Conservation (phyloP, 1,140 invertebrate genomes). For the Stegodyphus dumicola region DNA sequence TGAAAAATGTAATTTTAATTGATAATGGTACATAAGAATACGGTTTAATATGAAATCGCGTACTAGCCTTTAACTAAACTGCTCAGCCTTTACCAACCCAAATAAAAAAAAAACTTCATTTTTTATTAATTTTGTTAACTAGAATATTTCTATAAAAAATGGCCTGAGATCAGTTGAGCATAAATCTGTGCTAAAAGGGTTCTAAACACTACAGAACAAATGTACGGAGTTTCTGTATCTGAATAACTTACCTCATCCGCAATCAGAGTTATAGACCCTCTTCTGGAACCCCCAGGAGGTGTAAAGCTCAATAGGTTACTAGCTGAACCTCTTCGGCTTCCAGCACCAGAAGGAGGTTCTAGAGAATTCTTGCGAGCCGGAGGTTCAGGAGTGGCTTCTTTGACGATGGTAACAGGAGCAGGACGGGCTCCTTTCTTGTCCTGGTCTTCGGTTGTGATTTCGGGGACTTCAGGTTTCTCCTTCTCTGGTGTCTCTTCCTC, state of each 20-base stretch:
- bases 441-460: conserved; percentile 17
- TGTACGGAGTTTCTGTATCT: neutral
- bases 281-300: conserved; percentile 31
- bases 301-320: neutral
- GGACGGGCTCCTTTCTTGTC: conserved; percentile 11
- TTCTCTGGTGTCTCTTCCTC: conserved; percentile 63
- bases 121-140: no score
- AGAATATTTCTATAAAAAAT: no score
- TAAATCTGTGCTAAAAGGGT: no score
- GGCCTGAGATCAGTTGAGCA: no score
- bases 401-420: conserved; percentile 57
- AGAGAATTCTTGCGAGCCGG: conserved; percentile 24
- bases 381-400: conserved; percentile 63
- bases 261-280: conserved; percentile 70
- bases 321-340: conserved; percentile 55
- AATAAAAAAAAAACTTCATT: no score
- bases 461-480: conserved; percentile 58
- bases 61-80: no score
- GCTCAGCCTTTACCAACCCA: no score
- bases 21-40: no score
- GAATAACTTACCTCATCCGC: conserved; percentile 75
- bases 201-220: no score
- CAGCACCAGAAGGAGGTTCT: conserved; percentile 56
- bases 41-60: no score
- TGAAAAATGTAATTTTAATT: no score